These are phyloP conservation scores for Chironomus riparius DNA, from an alignment of 2,888 invertebrate genomes.

Conservation along the genomic window DNA sequence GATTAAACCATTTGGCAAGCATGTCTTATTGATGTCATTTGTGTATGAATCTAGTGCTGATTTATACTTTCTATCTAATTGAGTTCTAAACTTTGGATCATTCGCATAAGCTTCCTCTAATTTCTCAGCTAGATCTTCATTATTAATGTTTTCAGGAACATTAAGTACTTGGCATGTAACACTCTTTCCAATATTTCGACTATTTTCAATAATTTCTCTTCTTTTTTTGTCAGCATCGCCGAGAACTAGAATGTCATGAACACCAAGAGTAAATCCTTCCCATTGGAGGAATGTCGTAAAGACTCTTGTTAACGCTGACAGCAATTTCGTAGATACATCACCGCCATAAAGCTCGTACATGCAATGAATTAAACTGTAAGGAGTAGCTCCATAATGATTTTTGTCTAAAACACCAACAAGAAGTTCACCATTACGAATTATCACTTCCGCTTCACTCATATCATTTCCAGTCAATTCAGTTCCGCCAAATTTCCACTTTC, in stretches of 20 bases:
- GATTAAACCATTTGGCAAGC: slow-evolving; percentile 75
- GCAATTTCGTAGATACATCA: slow-evolving; percentile 63
- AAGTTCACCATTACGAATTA: slow-evolving; percentile 81
- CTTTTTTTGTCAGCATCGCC: slow-evolving; percentile 63
- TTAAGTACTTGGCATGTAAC: slow-evolving; percentile 62
- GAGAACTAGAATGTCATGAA: slow-evolving; percentile 84
- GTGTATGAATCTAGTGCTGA: slow-evolving; percentile 69
- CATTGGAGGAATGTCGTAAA: slow-evolving; percentile 85
- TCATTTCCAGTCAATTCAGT: slow-evolving; percentile 48
- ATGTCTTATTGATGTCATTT: slow-evolving; percentile 80
- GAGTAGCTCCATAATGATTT: slow-evolving; percentile 90
- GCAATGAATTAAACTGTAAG: slow-evolving; percentile 89
- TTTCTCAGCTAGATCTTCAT: slow-evolving; percentile 52
- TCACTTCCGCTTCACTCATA: slow-evolving; percentile 88
- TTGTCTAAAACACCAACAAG: slow-evolving; percentile 91
- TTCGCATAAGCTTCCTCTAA: slow-evolving; percentile 60
- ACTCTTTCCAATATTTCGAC: slow-evolving; percentile 43
- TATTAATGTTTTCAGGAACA: slow-evolving; percentile 49
- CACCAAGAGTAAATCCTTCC: slow-evolving; percentile 90
- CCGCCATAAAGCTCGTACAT: slow-evolving; percentile 95
- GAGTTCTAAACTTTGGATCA: slow-evolving; percentile 67
- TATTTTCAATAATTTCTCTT: slow-evolving; percentile 54
- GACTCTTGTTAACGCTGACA: slow-evolving; percentile 84
- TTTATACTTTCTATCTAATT: slow-evolving; percentile 78
- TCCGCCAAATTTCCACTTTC: slow-evolving; percentile 59